These are phyloP conservation scores for Tachyglossus aculeatus DNA, from an alignment of 2,797 vertebrate species.

Conservation along the genomic window DNA sequence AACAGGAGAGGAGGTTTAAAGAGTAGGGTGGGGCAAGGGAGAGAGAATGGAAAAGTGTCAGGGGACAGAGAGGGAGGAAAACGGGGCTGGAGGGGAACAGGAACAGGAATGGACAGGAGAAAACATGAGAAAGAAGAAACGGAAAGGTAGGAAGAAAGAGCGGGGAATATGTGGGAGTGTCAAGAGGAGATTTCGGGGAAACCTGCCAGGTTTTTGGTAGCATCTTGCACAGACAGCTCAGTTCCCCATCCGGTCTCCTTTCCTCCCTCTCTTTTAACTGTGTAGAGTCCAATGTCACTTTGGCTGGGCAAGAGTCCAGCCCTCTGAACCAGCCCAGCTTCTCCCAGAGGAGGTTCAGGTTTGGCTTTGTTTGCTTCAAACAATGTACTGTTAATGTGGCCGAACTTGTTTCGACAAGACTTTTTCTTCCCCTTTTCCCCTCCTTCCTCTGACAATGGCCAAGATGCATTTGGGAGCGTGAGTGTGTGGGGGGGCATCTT, in stretches of 20 bases:
- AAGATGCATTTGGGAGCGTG: too few relatives aligned
- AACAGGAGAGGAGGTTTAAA: background rate
- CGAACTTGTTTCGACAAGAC: conserved; percentile 63
- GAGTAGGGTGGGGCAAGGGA: background rate
- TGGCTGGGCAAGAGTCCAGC: too few relatives aligned
- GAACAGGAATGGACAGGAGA: background rate
- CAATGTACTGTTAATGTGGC: conserved; percentile 54
- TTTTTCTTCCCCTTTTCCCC: conserved; percentile 30
- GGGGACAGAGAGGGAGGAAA: background rate
- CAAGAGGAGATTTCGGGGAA: background rate
- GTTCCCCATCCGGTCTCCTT: background rate
- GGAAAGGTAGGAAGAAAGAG: background rate
- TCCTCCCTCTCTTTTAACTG: background rate
- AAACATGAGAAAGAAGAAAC: background rate
- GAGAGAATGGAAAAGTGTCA: background rate
- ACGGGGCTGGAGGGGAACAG: background rate
- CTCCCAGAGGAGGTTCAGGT: conserved; percentile 50
- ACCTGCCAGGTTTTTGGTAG: background rate
- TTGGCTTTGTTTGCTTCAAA: conserved; percentile 56
- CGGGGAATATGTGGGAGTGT: background rate
- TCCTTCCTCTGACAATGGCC: conserved; percentile 28
- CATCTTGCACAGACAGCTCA: background rate
- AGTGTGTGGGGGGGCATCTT: too few relatives aligned
- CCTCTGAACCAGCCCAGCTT: conserved; percentile 3
- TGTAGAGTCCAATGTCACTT: background rate